A percentile compares a stretch with the other conserved stretches of the same genome.
phyloP scores from a whole-genome alignment of 1,140 invertebrate genomes.

The Anastatus disparis region DNA sequence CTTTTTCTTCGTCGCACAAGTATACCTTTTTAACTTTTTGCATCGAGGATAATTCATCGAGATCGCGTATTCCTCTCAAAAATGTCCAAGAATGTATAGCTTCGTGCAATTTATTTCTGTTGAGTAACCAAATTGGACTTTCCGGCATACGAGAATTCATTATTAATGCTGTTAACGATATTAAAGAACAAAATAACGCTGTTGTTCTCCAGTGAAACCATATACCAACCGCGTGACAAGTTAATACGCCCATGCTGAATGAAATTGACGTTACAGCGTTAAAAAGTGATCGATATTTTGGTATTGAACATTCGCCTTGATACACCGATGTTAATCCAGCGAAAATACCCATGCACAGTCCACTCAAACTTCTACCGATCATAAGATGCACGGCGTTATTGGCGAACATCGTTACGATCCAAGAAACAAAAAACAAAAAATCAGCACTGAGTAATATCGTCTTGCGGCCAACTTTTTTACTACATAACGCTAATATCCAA shows the following conservation, averaged over 20 bases:
- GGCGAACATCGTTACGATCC: conserved; percentile 72
- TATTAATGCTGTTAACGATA: conserved; percentile 66
- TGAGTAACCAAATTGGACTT: conserved; percentile 77
- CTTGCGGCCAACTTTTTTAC: conserved; percentile 77
- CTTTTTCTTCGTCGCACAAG: no score
- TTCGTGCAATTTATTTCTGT: conserved; percentile 65
- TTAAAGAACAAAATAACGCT: conserved; percentile 66
- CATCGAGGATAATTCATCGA: conserved; percentile 45
- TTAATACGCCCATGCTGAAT: conserved; percentile 69
- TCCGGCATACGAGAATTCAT: conserved; percentile 72
- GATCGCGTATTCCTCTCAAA: conserved; percentile 37
- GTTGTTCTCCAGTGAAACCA: conserved; percentile 71
- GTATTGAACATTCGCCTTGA: conserved; percentile 68
- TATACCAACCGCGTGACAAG: conserved; percentile 70
- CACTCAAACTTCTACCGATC: conserved; percentile 75
- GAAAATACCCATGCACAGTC: conserved; percentile 69
- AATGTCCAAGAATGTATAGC: conserved; percentile 65
- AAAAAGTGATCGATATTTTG: conserved; percentile 70
- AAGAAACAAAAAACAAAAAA: conserved; percentile 74
- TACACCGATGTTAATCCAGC: conserved; percentile 66
- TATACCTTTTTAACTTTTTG: no score
- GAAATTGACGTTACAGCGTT: conserved; percentile 68
- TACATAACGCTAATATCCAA: conserved; percentile 69
- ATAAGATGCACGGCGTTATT: conserved; percentile 67
- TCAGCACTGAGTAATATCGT: conserved; percentile 71